These are phyloP conservation scores for Drosophila bocqueti DNA, from an alignment of 1,140 invertebrate species.

Conservation along the genomic window DNA sequence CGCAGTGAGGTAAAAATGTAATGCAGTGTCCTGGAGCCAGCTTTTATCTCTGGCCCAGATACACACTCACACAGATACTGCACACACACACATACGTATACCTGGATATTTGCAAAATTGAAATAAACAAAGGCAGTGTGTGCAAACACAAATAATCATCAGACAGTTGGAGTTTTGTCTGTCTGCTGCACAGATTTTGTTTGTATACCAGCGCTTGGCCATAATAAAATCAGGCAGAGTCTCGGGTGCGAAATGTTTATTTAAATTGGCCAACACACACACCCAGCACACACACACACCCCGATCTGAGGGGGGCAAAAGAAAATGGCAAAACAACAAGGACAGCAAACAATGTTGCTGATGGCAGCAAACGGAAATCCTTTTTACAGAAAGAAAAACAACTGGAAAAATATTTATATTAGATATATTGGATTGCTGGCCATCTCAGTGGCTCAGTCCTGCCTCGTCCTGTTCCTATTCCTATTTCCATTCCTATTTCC, in stretches of 20 bases:
- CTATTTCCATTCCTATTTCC: no score
- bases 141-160: constrained; percentile 80
- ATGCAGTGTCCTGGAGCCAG: constrained; percentile 30
- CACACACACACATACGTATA: not conserved
- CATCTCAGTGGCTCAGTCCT: not conserved
- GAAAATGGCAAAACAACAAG: constrained; percentile 73
- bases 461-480: constrained; percentile 1
- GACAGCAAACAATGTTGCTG: constrained; percentile 54
- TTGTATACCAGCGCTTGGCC: constrained; percentile 61
- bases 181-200: constrained; percentile 75
- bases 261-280: constrained; percentile 76
- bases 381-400: constrained; percentile 69
- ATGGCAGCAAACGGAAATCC: constrained; percentile 74
- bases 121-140: constrained; percentile 57
- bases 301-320: constrained; percentile 23
- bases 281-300: constrained; percentile 5
- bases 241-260: constrained; percentile 80
- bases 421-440: constrained; percentile 74
- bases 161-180: constrained; percentile 73
- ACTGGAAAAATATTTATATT: constrained; percentile 83
- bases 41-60: constrained; percentile 29
- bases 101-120: constrained; percentile 50
- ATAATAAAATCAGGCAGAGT: constrained; percentile 76
- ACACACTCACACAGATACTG: constrained; percentile 13
- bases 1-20: constrained; percentile 43